These are phyloP conservation scores for Megaceryle maxima DNA, from an alignment of 2,113 vertebrate species.

Conservation along the genomic window DNA sequence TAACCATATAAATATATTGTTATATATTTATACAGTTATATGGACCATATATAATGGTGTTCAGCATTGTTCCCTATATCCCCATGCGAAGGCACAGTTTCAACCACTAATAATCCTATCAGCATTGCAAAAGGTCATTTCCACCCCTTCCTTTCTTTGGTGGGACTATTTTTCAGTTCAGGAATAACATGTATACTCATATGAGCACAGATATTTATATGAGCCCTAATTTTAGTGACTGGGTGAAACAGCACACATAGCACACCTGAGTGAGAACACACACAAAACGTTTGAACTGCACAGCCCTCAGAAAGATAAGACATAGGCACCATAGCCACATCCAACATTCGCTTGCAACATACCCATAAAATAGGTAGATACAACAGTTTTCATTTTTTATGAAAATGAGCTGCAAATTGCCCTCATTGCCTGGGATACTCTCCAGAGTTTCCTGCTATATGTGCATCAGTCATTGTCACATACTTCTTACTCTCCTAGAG, in stretches of 20 bases:
- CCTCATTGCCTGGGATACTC: rapidly evolving
- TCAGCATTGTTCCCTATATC: neutral
- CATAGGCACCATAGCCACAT: neutral
- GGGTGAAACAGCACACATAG: neutral
- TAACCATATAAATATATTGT: neutral
- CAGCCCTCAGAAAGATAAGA: neutral
- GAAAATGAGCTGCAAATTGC: neutral
- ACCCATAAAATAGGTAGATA: neutral
- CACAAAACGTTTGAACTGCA: neutral
- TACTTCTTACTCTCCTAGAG: neutral
- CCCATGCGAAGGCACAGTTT: neutral
- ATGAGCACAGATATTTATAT: neutral
- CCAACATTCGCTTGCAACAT: neutral
- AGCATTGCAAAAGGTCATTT: neutral
- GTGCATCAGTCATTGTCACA: no score
- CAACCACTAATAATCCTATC: neutral
- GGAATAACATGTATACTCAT: neutral
- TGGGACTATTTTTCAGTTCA: neutral
- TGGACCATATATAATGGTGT: neutral
- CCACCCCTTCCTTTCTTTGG: neutral
- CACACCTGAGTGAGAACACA: neutral
- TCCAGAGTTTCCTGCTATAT: rapidly evolving
- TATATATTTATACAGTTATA: neutral
- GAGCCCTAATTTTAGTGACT: neutral
- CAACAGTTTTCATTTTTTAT: neutral